These are phyloP conservation scores for Diglossa brunneiventris DNA, from an alignment of 2,113 vertebrate genomes.

Conservation along the genomic window DNA sequence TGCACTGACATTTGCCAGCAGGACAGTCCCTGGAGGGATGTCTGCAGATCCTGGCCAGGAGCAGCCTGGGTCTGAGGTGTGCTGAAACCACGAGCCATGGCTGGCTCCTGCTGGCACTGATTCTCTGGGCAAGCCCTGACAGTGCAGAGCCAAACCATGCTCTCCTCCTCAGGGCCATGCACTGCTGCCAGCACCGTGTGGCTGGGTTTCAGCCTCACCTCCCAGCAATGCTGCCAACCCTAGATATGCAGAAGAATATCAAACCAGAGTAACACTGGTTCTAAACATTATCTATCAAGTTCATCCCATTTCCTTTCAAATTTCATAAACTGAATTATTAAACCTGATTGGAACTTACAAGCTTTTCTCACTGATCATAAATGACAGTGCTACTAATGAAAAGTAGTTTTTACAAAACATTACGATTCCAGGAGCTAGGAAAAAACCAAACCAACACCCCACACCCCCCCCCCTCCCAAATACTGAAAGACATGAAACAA, in stretches of 20 bases:
- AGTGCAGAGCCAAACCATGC: not conserved
- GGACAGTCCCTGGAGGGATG: rapidly evolving
- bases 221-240: not conserved
- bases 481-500: not conserved
- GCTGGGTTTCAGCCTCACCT: not conserved
- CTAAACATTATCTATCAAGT: not conserved
- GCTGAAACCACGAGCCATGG: not conserved
- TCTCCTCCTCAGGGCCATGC: not conserved
- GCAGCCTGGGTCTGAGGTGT: rapidly evolving
- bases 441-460: not conserved
- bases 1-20: not conserved
- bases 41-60: not conserved
- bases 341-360: not conserved
- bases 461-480: rapidly evolving
- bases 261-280: not conserved
- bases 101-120: not conserved
- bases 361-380: not conserved
- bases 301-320: not conserved
- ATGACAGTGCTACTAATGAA: not conserved
- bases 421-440: not conserved
- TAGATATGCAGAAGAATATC: not conserved
- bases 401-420: not conserved
- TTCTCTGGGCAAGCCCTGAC: not conserved
- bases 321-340: not conserved
- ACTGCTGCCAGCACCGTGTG: rapidly evolving